Conservation (phyloP, 2,113 vertebrate genomes). For the Seriola rivoliana region DNA sequence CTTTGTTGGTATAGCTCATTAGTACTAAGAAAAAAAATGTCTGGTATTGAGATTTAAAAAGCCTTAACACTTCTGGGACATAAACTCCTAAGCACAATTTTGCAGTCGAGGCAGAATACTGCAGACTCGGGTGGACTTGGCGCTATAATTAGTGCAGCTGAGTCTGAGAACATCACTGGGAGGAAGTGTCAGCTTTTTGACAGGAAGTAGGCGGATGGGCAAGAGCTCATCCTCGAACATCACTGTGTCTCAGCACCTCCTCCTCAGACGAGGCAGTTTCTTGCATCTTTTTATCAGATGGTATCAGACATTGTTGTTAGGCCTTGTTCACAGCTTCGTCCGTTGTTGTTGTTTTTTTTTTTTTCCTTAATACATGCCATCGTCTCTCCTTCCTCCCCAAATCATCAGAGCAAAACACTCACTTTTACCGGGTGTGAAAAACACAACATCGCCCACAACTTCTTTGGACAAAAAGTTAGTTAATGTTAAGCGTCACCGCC, state of each 20-base stretch:
- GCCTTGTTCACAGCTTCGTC: constrained; percentile 76
- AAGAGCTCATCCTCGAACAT: constrained; percentile 66
- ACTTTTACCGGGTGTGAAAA: constrained; percentile 21
- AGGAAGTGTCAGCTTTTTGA: constrained; percentile 74
- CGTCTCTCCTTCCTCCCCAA: constrained; percentile 30
- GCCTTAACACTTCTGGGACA: constrained; percentile 85
- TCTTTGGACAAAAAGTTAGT: background rate
- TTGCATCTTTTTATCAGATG: constrained; percentile 71
- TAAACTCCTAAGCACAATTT: constrained; percentile 86
- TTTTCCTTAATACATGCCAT: constrained; percentile 5
- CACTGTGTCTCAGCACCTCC: constrained; percentile 82
- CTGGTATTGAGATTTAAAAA: constrained; percentile 82
- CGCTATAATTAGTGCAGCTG: constrained; percentile 67
- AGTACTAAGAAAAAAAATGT: constrained; percentile 69
- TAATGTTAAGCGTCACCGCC: background rate
- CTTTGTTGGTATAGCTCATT: constrained; percentile 64
- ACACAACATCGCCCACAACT: constrained; percentile 4
- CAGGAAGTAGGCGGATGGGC: constrained; percentile 67
- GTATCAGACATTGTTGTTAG: constrained; percentile 62
- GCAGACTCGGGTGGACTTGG: constrained; percentile 68
- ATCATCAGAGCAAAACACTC: constrained; percentile 27
- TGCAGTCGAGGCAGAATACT: constrained; percentile 75
- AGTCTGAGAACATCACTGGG: constrained; percentile 65
- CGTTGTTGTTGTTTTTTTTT: constrained; percentile 23
- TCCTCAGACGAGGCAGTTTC: constrained; percentile 71